Conservation (phyloP, 2,113 vertebrate species). For the Chaetorhynchus papuensis region DNA sequence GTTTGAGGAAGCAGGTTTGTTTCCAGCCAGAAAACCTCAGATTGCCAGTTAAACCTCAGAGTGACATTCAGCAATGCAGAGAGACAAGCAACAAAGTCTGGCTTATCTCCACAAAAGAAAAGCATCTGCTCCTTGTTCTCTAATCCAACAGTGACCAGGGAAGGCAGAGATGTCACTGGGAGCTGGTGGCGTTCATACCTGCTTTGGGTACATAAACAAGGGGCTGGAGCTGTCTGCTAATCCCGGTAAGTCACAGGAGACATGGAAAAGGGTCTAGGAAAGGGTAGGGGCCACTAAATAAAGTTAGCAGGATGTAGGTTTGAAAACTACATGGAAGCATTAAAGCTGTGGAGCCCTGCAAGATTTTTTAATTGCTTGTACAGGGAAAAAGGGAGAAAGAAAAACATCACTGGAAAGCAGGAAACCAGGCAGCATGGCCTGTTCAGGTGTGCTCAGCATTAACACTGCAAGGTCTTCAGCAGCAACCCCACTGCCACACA, state of each 20-base stretch:
- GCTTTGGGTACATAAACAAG: accelerated
- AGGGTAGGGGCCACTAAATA: not conserved
- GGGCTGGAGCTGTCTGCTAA: not conserved
- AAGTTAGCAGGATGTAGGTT: not conserved
- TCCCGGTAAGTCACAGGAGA: not conserved
- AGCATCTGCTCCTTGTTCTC: not conserved
- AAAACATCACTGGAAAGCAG: not conserved
- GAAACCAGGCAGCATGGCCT: accelerated
- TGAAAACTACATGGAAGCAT: not conserved
- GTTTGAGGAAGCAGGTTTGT: not conserved
- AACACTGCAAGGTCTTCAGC: not conserved
- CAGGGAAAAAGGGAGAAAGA: not conserved
- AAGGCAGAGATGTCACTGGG: not conserved
- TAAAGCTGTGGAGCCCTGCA: not conserved
- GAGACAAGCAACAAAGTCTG: not conserved
- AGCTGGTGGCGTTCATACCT: not conserved
- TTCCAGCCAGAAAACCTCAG: not conserved
- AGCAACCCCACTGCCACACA: accelerated
- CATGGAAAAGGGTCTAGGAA: not conserved
- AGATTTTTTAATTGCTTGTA: not conserved
- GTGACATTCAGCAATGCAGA: not conserved
- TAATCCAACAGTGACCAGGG: not conserved
- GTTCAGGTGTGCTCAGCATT: not conserved
- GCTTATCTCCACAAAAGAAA: not conserved
- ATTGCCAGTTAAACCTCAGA: not conserved